Evolutionary conservation across 2,797 vertebrate species (phyloP), one percentile per base, ranked within the genome.

Genomic region (Melopsittacus undulatus): DNA sequence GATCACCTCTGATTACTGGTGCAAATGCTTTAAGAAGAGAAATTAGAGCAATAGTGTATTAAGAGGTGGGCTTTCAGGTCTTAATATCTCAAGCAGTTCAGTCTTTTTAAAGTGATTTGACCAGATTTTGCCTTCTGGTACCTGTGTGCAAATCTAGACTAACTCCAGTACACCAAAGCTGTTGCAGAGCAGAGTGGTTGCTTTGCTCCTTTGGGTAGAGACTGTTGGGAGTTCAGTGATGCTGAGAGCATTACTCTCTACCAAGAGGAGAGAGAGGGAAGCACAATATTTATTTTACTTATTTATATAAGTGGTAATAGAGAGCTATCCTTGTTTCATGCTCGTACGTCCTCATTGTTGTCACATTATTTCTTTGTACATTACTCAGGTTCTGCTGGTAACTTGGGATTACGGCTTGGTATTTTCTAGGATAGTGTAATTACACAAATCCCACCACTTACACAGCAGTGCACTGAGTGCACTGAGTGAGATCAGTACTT

Each of bases 21-120:
- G 36, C 75, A 97, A 92, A 97, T 90, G 90, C 94, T 96, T 90
- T 96, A 97, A 96, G 95, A 97, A 92, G 90, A 94, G 72, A 97
- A 96, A 97, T 97, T 97, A 96, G 96, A 97, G 94, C 93, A 97
- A 97, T 93, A 90, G 87, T 3, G 26, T 95, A 97, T 97, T 97
- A 97, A 90, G 95, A 90, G 74, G 57, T 95, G 59, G 81, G 56
- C 75, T 94, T 86, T 95, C 84, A 82, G 85, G 72, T 95, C 80
- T 93, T 96, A 97, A n/a, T 91, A 94, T 94, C 69, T 89, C 74
- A 85, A 95, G 75, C 62, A 86, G 43, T 96, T 95, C 68, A 92
- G 76, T 73, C 79, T 78, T 96, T 96, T 63, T 61, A 36, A 95
- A 91, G 83, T 90, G 32, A 90, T 93, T 92, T 91, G 62, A 32